phyloP scores from a whole-genome alignment of 2,888 invertebrate species.

The Pristionchus maxplancki region DNA sequence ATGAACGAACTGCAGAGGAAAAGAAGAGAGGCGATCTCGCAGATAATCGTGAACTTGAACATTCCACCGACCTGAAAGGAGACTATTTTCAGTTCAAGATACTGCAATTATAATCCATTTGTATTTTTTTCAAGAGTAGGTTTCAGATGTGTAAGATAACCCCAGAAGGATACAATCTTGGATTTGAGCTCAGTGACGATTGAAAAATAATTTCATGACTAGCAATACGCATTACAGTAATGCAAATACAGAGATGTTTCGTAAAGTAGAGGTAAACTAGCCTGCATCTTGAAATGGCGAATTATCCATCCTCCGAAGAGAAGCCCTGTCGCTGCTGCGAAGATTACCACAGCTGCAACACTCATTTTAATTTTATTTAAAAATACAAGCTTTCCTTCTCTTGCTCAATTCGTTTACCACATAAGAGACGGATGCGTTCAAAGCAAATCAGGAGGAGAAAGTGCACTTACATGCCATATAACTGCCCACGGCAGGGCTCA shows the following conservation, averaged over 20 bases:
- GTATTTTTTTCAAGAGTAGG: no score
- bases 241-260: no score
- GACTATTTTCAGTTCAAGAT: no score
- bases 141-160: not conserved
- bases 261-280: no score
- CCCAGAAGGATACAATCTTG: not conserved
- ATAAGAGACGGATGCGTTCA: not conserved
- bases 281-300: slow-evolving; percentile 73
- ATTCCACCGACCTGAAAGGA: slow-evolving; percentile 73
- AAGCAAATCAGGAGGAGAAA: not conserved
- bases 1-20: slow-evolving; percentile 58
- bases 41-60: slow-evolving; percentile 76
- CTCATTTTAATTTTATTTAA: not conserved
- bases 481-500: slow-evolving; percentile 72
- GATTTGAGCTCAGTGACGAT: not conserved
- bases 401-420: not conserved
- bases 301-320: slow-evolving; percentile 76
- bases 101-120: no score
- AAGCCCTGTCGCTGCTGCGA: slow-evolving; percentile 76
- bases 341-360: slow-evolving; percentile 74
- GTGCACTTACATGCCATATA: slow-evolving; percentile 72
- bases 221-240: no score
- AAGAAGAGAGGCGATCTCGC: slow-evolving; percentile 71
- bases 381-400: not conserved
- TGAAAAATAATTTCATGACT: no score